Evolutionary conservation across 2,113 vertebrate genomes (phyloP), one percentile per base, ranked within the genome.

Genomic region (Chloropsis cyanopogon): DNA sequence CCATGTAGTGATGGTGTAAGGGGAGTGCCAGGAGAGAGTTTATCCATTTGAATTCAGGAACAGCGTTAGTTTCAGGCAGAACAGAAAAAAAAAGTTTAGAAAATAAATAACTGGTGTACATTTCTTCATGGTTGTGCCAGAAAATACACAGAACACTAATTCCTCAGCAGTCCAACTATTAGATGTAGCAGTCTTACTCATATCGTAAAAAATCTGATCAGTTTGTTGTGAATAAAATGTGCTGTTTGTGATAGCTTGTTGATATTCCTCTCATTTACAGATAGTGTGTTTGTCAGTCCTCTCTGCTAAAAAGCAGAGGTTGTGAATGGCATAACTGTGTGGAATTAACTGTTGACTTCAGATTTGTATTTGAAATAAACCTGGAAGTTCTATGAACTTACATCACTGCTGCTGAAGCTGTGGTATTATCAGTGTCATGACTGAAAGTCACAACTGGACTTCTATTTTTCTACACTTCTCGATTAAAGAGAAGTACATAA

Each of bases 1-100:
- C 61, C 11, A 0, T 22, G 59, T 22, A 64, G 17, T 9, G 53
- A 21, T 47, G 14, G 6, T 37, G 0, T 6, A 29, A 69, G n/a
- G 70, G 35, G 24, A 42, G 21, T 24, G 19, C 49, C 52, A 82
- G 44, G 17, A 53, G 23, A n/a, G 71, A 71, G 26, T 31, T 31
- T 18, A n/a, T 52, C 41, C 10, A 7, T 17, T 23, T 59, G n/a
- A 42, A 20, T 56, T 88, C 46, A 46, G n/a, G 29, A 88, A 22
- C 26, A 54, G 6, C 3, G 1, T 39, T 60, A 4, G 7, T 65
- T 90, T 65, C 3, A 35, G 59, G 37, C 46, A 56, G 19, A 16
- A n/a, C 29, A 76, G 33, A 13, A 59, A 63, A 81, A 33, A 4
- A 5, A 10, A 1, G 4, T 16, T 46, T 22, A 22, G 22, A 47